phyloP scores from a whole-genome alignment of 2,113 vertebrate genomes.

The Brachirus orientalis region DNA sequence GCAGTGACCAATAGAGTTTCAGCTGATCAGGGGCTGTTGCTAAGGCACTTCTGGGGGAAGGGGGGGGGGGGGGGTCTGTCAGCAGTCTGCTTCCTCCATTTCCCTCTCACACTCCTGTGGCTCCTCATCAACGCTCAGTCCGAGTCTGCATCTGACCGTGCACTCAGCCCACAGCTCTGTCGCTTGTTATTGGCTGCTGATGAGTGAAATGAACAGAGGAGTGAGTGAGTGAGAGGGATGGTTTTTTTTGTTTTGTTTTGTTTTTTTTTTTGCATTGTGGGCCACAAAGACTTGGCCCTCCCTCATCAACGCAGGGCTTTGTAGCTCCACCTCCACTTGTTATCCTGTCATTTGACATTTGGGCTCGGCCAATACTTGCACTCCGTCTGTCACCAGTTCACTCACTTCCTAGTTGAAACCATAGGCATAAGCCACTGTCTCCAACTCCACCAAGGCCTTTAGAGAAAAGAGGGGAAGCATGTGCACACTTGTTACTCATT shows the following conservation, averaged over 20 bases:
- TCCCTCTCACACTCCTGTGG: conserved; percentile 37
- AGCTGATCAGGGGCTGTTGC: conserved; percentile 76
- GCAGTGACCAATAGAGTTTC: conserved; percentile 72
- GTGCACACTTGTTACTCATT: too few species aligned
- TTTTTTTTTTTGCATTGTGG: conserved; percentile 55
- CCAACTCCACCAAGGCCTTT: not conserved
- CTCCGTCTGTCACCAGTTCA: conserved; percentile 46
- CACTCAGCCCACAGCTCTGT: conserved; percentile 4
- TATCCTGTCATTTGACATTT: conserved; percentile 67
- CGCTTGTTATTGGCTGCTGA: conserved; percentile 26
- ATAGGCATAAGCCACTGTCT: not conserved
- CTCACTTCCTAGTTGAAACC: conserved; percentile 1
- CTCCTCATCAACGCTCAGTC: conserved; percentile 10
- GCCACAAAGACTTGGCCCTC: conserved; percentile 64
- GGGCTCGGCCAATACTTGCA: conserved; percentile 56
- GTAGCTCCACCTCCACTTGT: conserved; percentile 55
- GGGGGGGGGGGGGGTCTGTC: conserved; percentile 33
- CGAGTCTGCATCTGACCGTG: conserved; percentile 9
- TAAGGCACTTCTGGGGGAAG: conserved; percentile 74
- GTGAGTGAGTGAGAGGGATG: conserved; percentile 28
- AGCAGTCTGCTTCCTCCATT: conserved; percentile 56
- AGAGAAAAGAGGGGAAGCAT: too few species aligned
- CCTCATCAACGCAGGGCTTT: conserved; percentile 31
- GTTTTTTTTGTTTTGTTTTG: too few species aligned
- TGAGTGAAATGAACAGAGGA: conserved; percentile 37